Base-by-base conservation (phyloP, 1,140 invertebrate genomes). In the Hesperophylax magnus region DNA sequence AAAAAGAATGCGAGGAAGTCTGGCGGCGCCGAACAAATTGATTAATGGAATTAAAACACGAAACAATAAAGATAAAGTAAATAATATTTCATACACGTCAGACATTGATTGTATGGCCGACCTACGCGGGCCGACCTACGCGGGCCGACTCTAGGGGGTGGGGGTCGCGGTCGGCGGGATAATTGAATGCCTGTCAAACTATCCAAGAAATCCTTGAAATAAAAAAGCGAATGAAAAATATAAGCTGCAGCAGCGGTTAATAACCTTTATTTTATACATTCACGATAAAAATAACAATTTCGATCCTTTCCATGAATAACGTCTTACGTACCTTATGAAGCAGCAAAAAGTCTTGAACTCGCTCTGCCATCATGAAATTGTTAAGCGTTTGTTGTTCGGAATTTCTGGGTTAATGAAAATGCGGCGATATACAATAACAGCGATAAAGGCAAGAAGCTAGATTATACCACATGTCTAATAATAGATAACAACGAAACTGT, bases 141-240 rank as follows among this genome's bases (percentile, higher is more conserved):
- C n/a, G n/a, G n/a, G n/a, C n/a, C n/a, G n/a, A n/a, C n/a, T n/a
- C n/a, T n/a, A n/a, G n/a, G n/a, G n/a, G n/a, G n/a, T 27, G 52
- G 67, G 67, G 67, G 67, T 65, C 27, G 63, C 54, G n/a, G 58
- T 34, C 27, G 52, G 20, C 69, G 47, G 69, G 69, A 34, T 72
- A 72, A 72, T 72, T 72, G 69, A 72, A 72, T 72, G 47, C 69
- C 69, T 72, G 69, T 72, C 69, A 72, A 72, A 72, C 69, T 72
- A 72, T 72, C 69, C 52, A 52, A 72, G 69, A 72, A 72, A 72
- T 72, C 69, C 69, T 24, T 22, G 20, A 56, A 72, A 72, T 72
- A 72, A 72, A 72, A 72, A 72, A 72, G 20, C 69, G 69, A 72
- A 72, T 72, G 52, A 54, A 72, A 72, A 72, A 72, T 72, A 72